These are phyloP conservation scores for Haliclona indistincta DNA, from an alignment of 37 sponge, comb jelly and placozoan genomes.

Conservation along the genomic window DNA sequence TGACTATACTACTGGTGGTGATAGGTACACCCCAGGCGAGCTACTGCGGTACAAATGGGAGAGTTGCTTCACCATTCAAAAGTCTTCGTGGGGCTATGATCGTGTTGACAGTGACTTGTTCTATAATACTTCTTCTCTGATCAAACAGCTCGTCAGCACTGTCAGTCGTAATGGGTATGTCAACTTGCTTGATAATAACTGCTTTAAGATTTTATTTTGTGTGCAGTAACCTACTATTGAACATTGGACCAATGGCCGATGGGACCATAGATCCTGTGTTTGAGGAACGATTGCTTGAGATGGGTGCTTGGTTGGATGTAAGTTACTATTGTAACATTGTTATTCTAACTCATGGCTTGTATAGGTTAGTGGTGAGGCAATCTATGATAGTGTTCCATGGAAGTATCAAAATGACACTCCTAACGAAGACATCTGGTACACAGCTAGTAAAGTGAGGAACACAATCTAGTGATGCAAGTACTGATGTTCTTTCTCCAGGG, in stretches of 20 bases:
- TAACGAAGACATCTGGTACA: constrained; percentile 57
- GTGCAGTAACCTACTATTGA: constrained; percentile 73
- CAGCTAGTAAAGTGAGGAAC: constrained; percentile 35
- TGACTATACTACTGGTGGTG: constrained; percentile 69
- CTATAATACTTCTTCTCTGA: constrained; percentile 29
- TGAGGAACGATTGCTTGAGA: constrained; percentile 72
- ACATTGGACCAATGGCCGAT: constrained; percentile 82
- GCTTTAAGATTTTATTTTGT: not conserved
- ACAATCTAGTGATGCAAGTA: not conserved
- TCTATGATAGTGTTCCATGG: constrained; percentile 64
- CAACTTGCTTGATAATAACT: not conserved
- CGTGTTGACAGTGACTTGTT: constrained; percentile 35
- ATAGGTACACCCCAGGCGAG: constrained; percentile 65
- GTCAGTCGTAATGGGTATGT: constrained; percentile 70
- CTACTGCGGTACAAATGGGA: constrained; percentile 70
- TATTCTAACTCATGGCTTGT: not conserved
- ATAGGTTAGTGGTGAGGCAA: constrained; percentile 82
- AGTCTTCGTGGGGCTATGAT: constrained; percentile 76
- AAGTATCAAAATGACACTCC: constrained; percentile 69
- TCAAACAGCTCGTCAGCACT: constrained; percentile 62
- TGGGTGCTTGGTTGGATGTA: constrained; percentile 78
- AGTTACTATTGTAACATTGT: constrained; percentile 3
- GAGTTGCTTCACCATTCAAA: constrained; percentile 76
- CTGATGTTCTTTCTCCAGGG: constrained; percentile 6
- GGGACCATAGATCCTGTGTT: constrained; percentile 73